Evolutionary conservation across 1,140 invertebrate genomes (phyloP).

Genomic region (Pseudomyrmex pallidus): DNA sequence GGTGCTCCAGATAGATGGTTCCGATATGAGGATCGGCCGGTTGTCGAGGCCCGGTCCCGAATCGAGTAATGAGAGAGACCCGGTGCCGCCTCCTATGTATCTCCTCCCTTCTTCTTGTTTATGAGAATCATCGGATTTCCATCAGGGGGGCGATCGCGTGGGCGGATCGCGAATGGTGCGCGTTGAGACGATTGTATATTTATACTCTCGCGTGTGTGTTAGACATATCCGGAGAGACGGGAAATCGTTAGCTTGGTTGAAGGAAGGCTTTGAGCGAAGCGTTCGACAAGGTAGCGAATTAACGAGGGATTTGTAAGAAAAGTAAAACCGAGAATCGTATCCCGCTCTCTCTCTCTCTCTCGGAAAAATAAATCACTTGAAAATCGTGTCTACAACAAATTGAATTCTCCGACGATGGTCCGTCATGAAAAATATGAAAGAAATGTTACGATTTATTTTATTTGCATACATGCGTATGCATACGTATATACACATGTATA

Average conservation of each 20-base stretch:
- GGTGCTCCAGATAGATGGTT: constrained; percentile 72
- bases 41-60: constrained; percentile 57
- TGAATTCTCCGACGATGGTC: neutral
- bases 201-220: neutral
- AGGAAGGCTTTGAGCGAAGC: neutral
- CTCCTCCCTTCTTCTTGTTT: constrained; percentile 63
- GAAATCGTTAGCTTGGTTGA: neutral
- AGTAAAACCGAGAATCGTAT: neutral
- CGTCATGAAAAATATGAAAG: no score
- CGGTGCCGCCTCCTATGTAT: constrained; percentile 59
- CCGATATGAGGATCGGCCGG: constrained; percentile 67
- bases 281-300: neutral
- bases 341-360: neutral
- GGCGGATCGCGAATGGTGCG: constrained; percentile 38
- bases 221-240: neutral
- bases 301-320: neutral
- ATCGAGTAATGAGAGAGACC: constrained; percentile 70
- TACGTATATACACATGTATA: no score
- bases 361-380: neutral
- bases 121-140: constrained; percentile 67
- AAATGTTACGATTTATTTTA: no score
- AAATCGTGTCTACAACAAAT: neutral
- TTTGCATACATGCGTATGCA: no score
- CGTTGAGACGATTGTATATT: constrained; percentile 28
- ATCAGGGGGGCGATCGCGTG: constrained; percentile 42